phyloP scores from a whole-genome alignment of 1,140 invertebrate species.

The Panagrolaimus sp. region DNA sequence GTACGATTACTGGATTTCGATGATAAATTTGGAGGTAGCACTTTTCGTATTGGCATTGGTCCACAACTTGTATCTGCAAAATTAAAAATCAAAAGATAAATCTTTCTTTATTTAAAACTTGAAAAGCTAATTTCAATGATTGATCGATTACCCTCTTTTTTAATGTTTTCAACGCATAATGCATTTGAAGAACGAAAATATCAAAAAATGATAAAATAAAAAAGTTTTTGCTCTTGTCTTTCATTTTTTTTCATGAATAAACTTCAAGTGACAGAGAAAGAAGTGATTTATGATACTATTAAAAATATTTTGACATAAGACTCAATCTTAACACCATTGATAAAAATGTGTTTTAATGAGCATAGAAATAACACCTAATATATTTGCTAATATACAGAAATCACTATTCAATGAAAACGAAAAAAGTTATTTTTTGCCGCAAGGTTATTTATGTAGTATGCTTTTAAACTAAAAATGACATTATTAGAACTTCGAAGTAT shows the following conservation, averaged over 20 bases:
- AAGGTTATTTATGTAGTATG: too few relatives aligned
- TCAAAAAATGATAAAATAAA: not conserved
- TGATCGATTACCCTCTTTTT: not conserved
- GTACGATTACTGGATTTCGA: constrained; percentile 40
- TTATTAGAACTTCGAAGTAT: too few relatives aligned
- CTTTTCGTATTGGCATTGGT: constrained; percentile 30
- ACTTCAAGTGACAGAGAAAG: too few relatives aligned
- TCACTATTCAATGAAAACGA: too few relatives aligned
- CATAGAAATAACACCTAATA: too few relatives aligned
- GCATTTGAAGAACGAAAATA: not conserved
- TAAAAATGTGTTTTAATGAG: too few relatives aligned
- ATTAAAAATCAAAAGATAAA: constrained; percentile 9
- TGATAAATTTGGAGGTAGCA: constrained; percentile 37
- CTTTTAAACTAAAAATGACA: too few relatives aligned
- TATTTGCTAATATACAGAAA: too few relatives aligned
- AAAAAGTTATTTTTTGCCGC: too few relatives aligned
- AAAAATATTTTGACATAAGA: too few relatives aligned
- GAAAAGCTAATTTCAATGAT: not conserved
- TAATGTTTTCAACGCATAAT: not conserved
- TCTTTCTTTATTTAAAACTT: not conserved
- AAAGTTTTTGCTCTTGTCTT: constrained; percentile 2
- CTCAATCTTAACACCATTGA: too few relatives aligned
- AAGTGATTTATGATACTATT: too few relatives aligned
- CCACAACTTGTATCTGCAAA: constrained; percentile 40
- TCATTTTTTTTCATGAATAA: not conserved